Conservation (phyloP, 2,888 invertebrate genomes). For the Leistus spinibarbis region DNA sequence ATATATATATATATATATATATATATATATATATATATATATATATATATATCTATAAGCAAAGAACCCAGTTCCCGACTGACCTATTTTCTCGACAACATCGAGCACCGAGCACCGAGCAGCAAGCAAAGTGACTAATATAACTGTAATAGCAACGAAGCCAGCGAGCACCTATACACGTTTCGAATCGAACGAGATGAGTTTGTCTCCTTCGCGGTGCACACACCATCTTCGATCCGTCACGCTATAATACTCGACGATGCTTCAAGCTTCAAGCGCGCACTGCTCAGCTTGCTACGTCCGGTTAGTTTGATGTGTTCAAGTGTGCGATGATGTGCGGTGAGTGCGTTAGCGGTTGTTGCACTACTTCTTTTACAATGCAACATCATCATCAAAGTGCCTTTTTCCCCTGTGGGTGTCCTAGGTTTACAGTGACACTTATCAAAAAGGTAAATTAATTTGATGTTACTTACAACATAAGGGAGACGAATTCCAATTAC, state of each 20-base stretch:
- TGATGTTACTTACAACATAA: too few relatives aligned
- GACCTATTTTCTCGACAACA: slow-evolving; percentile 22
- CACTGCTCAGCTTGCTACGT: background rate
- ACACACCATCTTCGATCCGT: background rate
- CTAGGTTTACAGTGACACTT: slow-evolving; percentile 9
- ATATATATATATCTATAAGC: slow-evolving; percentile 12
- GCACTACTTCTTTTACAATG: slow-evolving; percentile 7
- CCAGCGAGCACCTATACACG: background rate
- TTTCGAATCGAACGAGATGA: background rate
- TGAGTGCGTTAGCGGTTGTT: background rate
- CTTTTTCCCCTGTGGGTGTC: slow-evolving; percentile 32
- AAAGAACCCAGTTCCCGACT: slow-evolving; percentile 24
- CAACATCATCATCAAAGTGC: slow-evolving; percentile 7
- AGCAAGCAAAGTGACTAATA: background rate
- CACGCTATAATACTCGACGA: background rate
- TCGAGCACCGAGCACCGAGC: background rate
- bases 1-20: slow-evolving; percentile 22
- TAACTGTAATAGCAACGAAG: background rate
- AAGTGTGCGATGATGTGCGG: background rate
- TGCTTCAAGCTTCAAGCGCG: background rate
- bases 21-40: slow-evolving; percentile 26
- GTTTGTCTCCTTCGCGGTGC: background rate
- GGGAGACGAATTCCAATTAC: too few relatives aligned
- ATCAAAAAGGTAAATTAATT: slow-evolving; percentile 24
- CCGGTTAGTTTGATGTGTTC: background rate